Evolutionary conservation across 1,140 invertebrate genomes (phyloP).

Genomic region (Scaptomyza graminum): DNA sequence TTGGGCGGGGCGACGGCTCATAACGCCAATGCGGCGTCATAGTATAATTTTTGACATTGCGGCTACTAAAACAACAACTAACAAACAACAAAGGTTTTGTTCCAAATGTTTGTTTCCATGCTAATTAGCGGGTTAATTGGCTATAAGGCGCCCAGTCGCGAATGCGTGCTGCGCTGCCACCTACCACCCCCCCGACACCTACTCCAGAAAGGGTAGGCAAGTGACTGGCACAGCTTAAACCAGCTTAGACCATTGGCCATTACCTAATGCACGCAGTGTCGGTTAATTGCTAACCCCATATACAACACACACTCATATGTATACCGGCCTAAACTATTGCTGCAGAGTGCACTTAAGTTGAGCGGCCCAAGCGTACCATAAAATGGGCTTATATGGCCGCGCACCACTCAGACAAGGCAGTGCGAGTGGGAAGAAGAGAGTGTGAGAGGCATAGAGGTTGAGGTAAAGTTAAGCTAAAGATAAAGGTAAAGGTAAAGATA

Average conservation of each 20-base stretch:
- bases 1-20: conserved; percentile 28
- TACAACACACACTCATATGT: not conserved
- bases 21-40: conserved; percentile 38
- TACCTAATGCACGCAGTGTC: conserved; percentile 36
- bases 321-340: conserved; percentile 35
- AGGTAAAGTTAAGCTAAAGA: not conserved
- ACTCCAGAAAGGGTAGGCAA: not conserved
- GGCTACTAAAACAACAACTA: conserved; percentile 30
- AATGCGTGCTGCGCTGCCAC: not conserved
- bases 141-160: conserved; percentile 52
- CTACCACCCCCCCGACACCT: not conserved
- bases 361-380: conserved; percentile 51
- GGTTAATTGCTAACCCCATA: conserved; percentile 55
- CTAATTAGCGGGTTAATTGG: conserved; percentile 81
- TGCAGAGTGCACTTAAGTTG: conserved; percentile 63
- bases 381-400: conserved; percentile 30
- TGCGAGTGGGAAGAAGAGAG: not conserved
- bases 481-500: not conserved
- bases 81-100: conserved; percentile 41
- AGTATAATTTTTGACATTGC: conserved; percentile 59
- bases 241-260: conserved; percentile 43
- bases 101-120: conserved; percentile 65
- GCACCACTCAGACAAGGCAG: not conserved
- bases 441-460: conserved; percentile 6
- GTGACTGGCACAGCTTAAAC: conserved; percentile 34